Conservation (phyloP, 2,797 vertebrate genomes). For the Melanotaenia boesemani region DNA sequence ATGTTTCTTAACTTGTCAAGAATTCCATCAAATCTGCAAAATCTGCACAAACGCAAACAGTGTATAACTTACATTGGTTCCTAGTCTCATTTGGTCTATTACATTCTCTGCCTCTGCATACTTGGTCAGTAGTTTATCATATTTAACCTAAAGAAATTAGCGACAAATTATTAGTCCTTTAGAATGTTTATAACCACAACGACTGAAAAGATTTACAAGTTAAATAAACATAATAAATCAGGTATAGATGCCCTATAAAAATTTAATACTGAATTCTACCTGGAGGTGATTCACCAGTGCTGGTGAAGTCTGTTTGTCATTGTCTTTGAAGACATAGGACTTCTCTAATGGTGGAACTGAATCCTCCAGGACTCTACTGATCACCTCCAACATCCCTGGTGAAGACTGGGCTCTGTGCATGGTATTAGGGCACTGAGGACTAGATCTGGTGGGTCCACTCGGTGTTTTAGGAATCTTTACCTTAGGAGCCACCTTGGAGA, state of each 20-base stretch:
- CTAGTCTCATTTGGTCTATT: conserved; percentile 77
- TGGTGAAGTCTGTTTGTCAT: conserved; percentile 58
- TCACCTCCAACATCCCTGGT: conserved; percentile 75
- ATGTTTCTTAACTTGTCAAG: not conserved
- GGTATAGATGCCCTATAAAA: not conserved
- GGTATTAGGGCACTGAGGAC: conserved; percentile 53
- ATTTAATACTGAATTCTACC: conserved; percentile 57
- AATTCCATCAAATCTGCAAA: not conserved
- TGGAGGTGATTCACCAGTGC: conserved; percentile 75
- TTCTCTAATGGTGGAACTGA: conserved; percentile 64
- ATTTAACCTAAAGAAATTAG: conserved; percentile 74
- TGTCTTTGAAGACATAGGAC: conserved; percentile 63
- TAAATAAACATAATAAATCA: not conserved
- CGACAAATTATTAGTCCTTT: not conserved
- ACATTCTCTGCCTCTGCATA: conserved; percentile 79
- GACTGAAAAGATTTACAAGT: not conserved
- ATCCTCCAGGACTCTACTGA: conserved; percentile 84
- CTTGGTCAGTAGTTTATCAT: conserved; percentile 80
- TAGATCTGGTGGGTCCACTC: conserved; percentile 44
- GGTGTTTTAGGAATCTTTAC: conserved; percentile 82
- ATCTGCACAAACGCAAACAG: not conserved
- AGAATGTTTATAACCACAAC: not conserved
- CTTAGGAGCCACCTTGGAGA: conserved; percentile 84
- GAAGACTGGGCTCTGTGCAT: conserved; percentile 76
- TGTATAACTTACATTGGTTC: conserved; percentile 65